phyloP scores from a whole-genome alignment of 2,888 invertebrate genomes.

The Mythimna pallens region DNA sequence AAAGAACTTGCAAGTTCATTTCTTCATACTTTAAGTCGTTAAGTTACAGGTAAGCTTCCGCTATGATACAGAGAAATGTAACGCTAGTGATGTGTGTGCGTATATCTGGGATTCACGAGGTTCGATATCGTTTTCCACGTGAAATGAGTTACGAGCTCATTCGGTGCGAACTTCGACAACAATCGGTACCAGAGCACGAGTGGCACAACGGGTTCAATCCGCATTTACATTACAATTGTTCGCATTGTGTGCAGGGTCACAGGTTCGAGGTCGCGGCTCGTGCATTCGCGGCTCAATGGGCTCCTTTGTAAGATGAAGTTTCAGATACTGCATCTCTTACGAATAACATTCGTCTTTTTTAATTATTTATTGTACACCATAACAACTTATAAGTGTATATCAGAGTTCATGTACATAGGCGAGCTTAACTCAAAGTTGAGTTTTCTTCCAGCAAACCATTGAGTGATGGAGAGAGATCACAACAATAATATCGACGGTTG shows the following conservation, averaged over 20 bases:
- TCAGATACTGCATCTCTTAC: constrained; percentile 48
- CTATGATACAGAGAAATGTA: constrained; percentile 21
- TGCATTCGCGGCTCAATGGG: constrained; percentile 73
- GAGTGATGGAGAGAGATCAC: too few relatives aligned
- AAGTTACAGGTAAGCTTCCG: constrained; percentile 10
- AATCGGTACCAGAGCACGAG: constrained; percentile 78
- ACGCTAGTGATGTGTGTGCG: constrained; percentile 24
- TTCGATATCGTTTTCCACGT: constrained; percentile 51
- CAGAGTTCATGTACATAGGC: too few relatives aligned
- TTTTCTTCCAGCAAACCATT: too few relatives aligned
- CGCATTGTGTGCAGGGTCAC: constrained; percentile 85
- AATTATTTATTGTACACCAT: too few relatives aligned
- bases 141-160: constrained; percentile 45
- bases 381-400: too few relatives aligned
- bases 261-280: constrained; percentile 86
- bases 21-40: neutral
- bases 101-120: constrained; percentile 43
- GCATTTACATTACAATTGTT: constrained; percentile 87
- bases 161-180: constrained; percentile 66
- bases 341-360: constrained; percentile 28
- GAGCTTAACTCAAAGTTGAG: too few relatives aligned
- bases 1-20: neutral
- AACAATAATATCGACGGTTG: too few relatives aligned
- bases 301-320: constrained; percentile 67
- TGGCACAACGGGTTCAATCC: constrained; percentile 79